Evolutionary conservation across 2,797 vertebrate genomes (phyloP), one percentile per base, ranked within the genome.

Genomic region (Tragopan temminckii): DNA sequence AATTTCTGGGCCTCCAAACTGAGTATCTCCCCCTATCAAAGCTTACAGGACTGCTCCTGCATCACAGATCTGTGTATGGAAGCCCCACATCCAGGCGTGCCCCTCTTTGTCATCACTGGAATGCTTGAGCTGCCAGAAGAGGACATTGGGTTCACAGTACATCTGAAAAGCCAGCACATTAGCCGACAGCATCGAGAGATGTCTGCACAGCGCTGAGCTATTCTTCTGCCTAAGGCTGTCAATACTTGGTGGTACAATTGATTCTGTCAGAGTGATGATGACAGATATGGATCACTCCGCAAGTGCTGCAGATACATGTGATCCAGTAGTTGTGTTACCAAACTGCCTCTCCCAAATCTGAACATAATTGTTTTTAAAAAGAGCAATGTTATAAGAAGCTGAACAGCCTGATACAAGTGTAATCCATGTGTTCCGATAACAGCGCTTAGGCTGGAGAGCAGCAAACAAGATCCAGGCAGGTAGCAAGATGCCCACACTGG

Each of bases 381-480:
- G 21, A 69, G 59, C 36, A 52, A 7, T 16, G 64, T 42, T 29
- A 42, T 7, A 9, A 6, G 18, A 50, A 87, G 81, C 59, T 45
- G 63, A 50, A 13, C 63, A 62, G 3, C 4, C 75, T 12, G 5
- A 5, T 21, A 27, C 46, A n/a, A 38, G 57, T 10, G 7, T 0
- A 13, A 8, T 29, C 16, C 48, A 31, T 11, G 46, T 0, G 2
- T 68, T 33, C 64, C 1, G 0, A 18, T 8, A 3, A 13, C 5
- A 50, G 18, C 0, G 1, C 61, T 27, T 13, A 38, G 27, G 33
- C 61, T 27, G 19, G 48, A 19, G 91, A 61, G 52, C 62, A 21
- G 4, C 78, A 42, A 38, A 23, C 52, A 36, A 24, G 35, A 27
- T 3, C 9, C 20, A 48, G 57, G 52, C 87, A 35, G 43, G 36